Base-by-base conservation (phyloP, 2,113 vertebrate species). In the Vanacampus margaritifer region DNA sequence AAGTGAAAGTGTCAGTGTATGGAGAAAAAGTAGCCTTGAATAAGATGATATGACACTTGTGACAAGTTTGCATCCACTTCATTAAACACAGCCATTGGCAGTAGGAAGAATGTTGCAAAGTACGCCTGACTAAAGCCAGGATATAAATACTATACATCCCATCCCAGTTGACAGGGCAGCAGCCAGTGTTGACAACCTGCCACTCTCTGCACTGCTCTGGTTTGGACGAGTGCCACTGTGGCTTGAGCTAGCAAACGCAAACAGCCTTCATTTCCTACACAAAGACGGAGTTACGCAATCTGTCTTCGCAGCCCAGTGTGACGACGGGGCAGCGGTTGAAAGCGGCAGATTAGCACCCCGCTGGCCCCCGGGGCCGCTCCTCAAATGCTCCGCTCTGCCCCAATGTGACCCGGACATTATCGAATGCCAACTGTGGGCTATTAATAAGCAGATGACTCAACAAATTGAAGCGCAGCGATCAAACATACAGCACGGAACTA, bases 211-310 rank as follows among this genome's bases (percentile, higher is more conserved):
- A 58, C 72, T 65, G 69, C 71, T 76, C 53, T 35, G 56, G 69
- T 68, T 70, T 71, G 61, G 62, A 71, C 56, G 64, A 65, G 59
- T 11, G 59, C 35, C 5, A 19, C 67, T 54, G 66, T 2, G 10
- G 73, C 73, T 71, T 9, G 11, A 64, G 65, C 74, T 66, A 50
- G 72, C 57, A 12, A 73, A 56, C 84, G 56, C 75, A 67, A 75
- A 76, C 65, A 59, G 68, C 72, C 74, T 62, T 62, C 67, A 54
- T 77, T 83, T 64, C 73, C 81, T 43, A 77, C 82, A 87, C 84
- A 89, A 87, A 88, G 73, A 67, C 69, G 45, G 21, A 65, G 82
- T 90, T 89, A 89, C 58, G 87, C 78, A 89, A 88, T 80, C 73
- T 41, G 78, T 65, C 74, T 79, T 17, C 62, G 50, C 78, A 75